phyloP scores from a whole-genome alignment of 2,113 vertebrate genomes.

The Chamaea fasciata region DNA sequence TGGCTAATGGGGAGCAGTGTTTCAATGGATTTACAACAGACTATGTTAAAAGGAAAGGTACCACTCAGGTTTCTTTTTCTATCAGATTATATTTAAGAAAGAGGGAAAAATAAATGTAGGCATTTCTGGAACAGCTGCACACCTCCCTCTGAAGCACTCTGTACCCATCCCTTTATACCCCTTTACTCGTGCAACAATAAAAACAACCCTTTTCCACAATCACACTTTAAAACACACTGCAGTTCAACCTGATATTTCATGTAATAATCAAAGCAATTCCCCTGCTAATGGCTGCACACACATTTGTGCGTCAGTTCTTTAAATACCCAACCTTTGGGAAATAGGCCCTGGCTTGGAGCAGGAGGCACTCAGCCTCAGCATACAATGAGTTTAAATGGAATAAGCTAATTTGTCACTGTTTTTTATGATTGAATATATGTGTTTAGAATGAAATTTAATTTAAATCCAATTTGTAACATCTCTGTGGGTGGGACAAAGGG shows the following conservation, averaged over 20 bases:
- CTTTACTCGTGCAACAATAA: background rate
- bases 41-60: background rate
- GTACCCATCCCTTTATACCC: background rate
- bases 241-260: constrained; percentile 4
- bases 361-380: constrained; percentile 20
- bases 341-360: constrained; percentile 7
- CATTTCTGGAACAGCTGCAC: background rate
- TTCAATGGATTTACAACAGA: background rate
- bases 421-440: constrained; percentile 63
- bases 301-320: background rate
- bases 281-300: background rate
- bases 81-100: background rate
- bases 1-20: background rate
- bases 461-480: constrained; percentile 72
- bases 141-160: background rate
- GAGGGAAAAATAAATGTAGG: background rate
- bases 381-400: constrained; percentile 53
- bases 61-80: background rate
- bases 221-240: background rate
- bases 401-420: constrained; percentile 62
- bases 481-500: constrained; percentile 57
- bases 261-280: background rate
- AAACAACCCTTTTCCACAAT: background rate
- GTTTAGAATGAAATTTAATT: constrained; percentile 72
- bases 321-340: constrained; percentile 32